Evolutionary conservation across 2,113 vertebrate genomes (phyloP).

Genomic region (Halcyon senegalensis): DNA sequence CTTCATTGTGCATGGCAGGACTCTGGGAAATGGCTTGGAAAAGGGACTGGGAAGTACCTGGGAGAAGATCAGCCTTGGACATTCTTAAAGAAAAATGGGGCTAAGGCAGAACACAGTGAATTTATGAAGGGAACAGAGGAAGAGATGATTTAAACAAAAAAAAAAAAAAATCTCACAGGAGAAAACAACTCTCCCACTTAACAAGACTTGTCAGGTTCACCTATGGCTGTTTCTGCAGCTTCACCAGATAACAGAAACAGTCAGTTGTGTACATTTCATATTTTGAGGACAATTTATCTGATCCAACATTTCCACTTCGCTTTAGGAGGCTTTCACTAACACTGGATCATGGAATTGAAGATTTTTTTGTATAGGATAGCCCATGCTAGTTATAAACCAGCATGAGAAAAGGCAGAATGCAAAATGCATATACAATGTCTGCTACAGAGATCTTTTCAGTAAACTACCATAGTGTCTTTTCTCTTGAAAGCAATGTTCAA

Average conservation of each 20-base stretch:
- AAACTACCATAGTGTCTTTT: not conserved
- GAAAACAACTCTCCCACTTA: not conserved
- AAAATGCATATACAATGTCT: not conserved
- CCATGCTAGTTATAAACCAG: not conserved
- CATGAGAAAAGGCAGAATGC: not conserved
- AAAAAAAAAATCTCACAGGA: not conserved
- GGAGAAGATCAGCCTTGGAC: not conserved
- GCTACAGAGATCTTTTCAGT: not conserved
- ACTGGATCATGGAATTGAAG: not conserved
- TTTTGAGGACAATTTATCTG: not conserved
- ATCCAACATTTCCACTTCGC: not conserved
- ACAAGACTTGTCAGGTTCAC: not conserved
- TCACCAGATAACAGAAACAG: not conserved
- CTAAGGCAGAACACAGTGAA: not conserved
- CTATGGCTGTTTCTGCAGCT: not conserved
- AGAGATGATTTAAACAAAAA: not conserved
- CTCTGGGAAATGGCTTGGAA: not conserved
- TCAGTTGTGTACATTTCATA: not conserved
- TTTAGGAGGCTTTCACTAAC: not conserved
- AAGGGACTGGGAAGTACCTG: not conserved
- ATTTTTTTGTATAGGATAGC: not conserved
- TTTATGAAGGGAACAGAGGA: not conserved
- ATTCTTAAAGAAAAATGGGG: not conserved
- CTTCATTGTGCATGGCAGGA: not conserved
- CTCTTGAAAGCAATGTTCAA: not conserved